Percentiles rank a stretch among this genome's conserved stretches.
These are phyloP conservation scores for Proctacanthus coquilletti DNA, from an alignment of 1,140 invertebrate genomes.

Conservation along the genomic window DNA sequence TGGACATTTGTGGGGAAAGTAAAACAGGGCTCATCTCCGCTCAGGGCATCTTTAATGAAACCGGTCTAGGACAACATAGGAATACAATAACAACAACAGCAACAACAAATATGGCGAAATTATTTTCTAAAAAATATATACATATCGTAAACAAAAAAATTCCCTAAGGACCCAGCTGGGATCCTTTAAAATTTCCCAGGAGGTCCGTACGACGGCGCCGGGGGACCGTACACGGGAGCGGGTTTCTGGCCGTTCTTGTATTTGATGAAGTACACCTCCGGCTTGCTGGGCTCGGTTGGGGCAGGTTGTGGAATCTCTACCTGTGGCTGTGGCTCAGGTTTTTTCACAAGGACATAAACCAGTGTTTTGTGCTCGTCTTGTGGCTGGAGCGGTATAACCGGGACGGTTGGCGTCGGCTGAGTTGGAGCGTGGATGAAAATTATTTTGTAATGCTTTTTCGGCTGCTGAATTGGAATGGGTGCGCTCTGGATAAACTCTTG, in stretches of 20 bases:
- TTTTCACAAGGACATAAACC: constrained; percentile 74
- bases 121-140: too few relatives aligned
- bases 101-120: too few relatives aligned
- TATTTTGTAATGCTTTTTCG: constrained; percentile 73
- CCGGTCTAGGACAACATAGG: too few relatives aligned
- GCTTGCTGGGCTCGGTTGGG: constrained; percentile 37
- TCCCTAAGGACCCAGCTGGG: too few relatives aligned
- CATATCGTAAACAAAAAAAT: too few relatives aligned
- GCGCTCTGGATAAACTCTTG: constrained; percentile 23
- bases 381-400: constrained; percentile 32
- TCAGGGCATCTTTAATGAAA: too few relatives aligned
- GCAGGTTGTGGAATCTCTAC: constrained; percentile 30
- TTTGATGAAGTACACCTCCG: constrained; percentile 43
- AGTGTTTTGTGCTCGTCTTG: constrained; percentile 70
- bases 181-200: too few relatives aligned
- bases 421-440: constrained; percentile 76
- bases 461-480: constrained; percentile 25
- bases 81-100: too few relatives aligned
- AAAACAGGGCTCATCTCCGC: too few relatives aligned
- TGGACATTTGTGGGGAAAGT: too few relatives aligned
- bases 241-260: constrained; percentile 32
- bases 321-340: constrained; percentile 35
- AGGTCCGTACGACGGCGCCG: constrained; percentile 10
- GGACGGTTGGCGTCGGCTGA: constrained; percentile 47
- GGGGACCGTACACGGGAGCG: constrained; percentile 21